Evolutionary conservation across 2,888 invertebrate genomes (phyloP).

Genomic region (Drosophila fungiperda): DNA sequence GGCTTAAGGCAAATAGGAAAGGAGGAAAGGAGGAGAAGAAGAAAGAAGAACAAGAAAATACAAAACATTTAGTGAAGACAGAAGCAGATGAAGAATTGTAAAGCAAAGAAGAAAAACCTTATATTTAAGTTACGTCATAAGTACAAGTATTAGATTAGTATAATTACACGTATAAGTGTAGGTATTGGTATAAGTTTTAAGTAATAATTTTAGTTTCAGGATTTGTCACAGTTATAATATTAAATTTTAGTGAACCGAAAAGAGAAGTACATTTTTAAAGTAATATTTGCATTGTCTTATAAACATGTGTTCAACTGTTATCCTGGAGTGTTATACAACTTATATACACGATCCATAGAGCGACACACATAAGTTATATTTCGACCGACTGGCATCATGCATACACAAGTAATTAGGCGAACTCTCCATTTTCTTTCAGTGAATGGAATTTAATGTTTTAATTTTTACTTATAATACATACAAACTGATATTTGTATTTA

Average conservation of each 20-base stretch:
- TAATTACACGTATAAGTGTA: neutral
- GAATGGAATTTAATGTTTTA: neutral
- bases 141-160: neutral
- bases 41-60: neutral
- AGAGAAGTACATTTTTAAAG: neutral
- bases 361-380: conserved; percentile 3
- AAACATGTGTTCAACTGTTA: neutral
- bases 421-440: neutral
- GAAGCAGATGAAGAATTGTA: neutral
- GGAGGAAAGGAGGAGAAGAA: neutral
- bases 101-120: neutral
- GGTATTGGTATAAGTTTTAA: neutral
- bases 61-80: neutral
- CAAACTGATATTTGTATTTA: neutral
- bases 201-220: neutral
- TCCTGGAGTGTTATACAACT: neutral
- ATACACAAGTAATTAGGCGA: neutral
- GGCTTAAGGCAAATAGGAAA: neutral
- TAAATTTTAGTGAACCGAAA: neutral
- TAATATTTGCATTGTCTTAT: neutral
- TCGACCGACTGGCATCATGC: neutral
- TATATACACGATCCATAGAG: neutral
- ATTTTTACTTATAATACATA: neutral
- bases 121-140: neutral
- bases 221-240: neutral